These are phyloP conservation scores for Paguma larvata DNA, from an alignment of 2,797 vertebrate genomes.

Conservation along the genomic window DNA sequence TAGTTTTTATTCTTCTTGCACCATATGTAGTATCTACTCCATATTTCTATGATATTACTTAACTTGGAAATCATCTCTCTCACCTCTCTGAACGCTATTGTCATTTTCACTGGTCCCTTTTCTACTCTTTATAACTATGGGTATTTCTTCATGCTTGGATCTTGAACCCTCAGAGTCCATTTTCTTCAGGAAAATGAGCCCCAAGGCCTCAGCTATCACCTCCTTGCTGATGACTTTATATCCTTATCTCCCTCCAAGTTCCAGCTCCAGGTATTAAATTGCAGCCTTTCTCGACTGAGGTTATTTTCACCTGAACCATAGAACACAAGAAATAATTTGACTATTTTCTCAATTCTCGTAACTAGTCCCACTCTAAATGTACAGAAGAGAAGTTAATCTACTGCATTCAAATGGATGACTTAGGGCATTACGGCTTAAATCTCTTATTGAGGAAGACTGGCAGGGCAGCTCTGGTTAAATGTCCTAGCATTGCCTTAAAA, in stretches of 20 bases:
- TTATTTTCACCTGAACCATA: slow-evolving; percentile 36
- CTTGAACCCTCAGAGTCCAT: not conserved
- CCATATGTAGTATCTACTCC: not conserved
- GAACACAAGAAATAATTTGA: not conserved
- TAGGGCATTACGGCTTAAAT: not conserved
- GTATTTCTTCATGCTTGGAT: not conserved
- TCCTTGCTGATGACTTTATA: not conserved
- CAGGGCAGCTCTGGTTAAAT: not conserved
- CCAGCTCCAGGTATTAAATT: not conserved
- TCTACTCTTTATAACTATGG: not conserved
- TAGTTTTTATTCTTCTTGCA: not conserved
- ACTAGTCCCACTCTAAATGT: not conserved
- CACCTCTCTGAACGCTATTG: not conserved
- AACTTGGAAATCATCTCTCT: slow-evolving; percentile 26
- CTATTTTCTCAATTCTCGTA: slow-evolving; percentile 29
- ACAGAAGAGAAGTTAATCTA: not conserved
- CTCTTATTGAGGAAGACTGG: not conserved
- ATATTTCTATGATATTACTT: not conserved
- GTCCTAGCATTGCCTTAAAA: not conserved
- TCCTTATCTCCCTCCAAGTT: not conserved
- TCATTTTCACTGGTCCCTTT: slow-evolving; percentile 5
- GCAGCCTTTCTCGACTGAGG: not conserved
- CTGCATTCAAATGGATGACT: not conserved
- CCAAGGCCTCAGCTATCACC: not conserved
- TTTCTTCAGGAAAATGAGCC: slow-evolving; percentile 35